Conservation (phyloP, 2,888 invertebrate genomes). For the Ernsta delagoae region DNA sequence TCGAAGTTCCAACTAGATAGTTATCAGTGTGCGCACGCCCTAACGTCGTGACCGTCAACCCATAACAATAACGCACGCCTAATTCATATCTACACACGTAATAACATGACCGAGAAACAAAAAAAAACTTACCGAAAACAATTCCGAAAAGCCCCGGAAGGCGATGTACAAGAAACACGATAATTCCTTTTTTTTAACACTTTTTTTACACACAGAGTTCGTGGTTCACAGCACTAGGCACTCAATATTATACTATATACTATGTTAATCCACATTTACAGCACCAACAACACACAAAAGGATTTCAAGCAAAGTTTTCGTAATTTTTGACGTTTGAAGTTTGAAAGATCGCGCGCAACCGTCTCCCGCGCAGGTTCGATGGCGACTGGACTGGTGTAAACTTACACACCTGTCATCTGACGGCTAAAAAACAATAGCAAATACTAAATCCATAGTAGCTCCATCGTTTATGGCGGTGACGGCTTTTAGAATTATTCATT, state of each 20-base stretch:
- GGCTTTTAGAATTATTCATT: constrained; percentile 43
- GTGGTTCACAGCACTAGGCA: constrained; percentile 29
- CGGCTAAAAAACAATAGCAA: constrained; percentile 75
- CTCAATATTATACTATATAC: not conserved
- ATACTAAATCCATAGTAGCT: constrained; percentile 59
- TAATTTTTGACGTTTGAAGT: constrained; percentile 37
- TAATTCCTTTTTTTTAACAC: constrained; percentile 31
- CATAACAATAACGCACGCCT: constrained; percentile 36
- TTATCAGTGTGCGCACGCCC: constrained; percentile 34
- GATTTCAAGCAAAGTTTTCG: constrained; percentile 35
- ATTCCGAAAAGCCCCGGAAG: constrained; percentile 45
- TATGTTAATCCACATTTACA: constrained; percentile 15
- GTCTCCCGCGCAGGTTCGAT: constrained; percentile 64
- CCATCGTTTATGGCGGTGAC: constrained; percentile 50
- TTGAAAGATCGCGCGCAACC: constrained; percentile 50
- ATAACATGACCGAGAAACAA: constrained; percentile 37
- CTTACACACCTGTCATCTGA: constrained; percentile 67
- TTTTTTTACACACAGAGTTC: constrained; percentile 25
- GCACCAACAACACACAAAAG: constrained; percentile 22
- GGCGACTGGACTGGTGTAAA: constrained; percentile 63
- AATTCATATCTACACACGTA: constrained; percentile 38
- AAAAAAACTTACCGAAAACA: constrained; percentile 65
- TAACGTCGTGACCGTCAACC: constrained; percentile 35
- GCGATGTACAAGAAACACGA: constrained; percentile 18
- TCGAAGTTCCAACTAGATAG: constrained; percentile 8